A percentile compares a stretch with the other conserved stretches of the same genome.
Evolutionary conservation across 2,888 invertebrate genomes (phyloP).

Genomic region (Drosophila histrio): DNA sequence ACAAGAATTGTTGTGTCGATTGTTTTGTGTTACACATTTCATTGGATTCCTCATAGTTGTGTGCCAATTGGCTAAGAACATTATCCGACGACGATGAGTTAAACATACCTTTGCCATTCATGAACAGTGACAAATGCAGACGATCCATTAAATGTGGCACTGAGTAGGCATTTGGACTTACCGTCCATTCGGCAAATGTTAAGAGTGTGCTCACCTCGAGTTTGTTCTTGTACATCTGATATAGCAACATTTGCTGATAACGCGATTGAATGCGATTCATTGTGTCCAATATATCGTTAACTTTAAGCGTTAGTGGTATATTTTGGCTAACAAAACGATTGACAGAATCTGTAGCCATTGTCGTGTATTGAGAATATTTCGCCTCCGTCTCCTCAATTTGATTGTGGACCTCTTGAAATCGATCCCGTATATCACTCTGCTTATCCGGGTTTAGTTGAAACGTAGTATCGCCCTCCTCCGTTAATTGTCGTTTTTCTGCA

Average conservation of each 20-base stretch:
- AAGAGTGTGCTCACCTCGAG: slow-evolving; percentile 88
- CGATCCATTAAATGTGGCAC: slow-evolving; percentile 88
- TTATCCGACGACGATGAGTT: not conserved
- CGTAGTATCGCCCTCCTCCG: not conserved
- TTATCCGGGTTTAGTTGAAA: not conserved
- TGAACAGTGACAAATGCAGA: slow-evolving; percentile 86
- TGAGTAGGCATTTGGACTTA: slow-evolving; percentile 88
- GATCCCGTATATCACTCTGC: not conserved
- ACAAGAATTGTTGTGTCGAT: slow-evolving; percentile 92
- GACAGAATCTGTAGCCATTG: slow-evolving; percentile 81
- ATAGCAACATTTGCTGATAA: slow-evolving; percentile 87
- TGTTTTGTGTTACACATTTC: slow-evolving; percentile 90
- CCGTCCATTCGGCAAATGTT: slow-evolving; percentile 89
- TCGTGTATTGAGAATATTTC: slow-evolving; percentile 79
- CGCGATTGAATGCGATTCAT: slow-evolving; percentile 87
- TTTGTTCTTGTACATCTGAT: slow-evolving; percentile 85
- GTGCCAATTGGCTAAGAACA: not conserved
- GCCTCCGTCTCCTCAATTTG: not conserved
- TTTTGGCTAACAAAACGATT: slow-evolving; percentile 78
- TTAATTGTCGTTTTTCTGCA: not conserved
- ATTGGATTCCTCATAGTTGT: slow-evolving; percentile 77
- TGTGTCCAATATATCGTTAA: slow-evolving; percentile 87
- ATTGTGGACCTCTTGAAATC: not conserved
- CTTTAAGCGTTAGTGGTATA: slow-evolving; percentile 86
- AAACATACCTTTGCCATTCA: not conserved